Evolutionary conservation across 1,140 invertebrate genomes (phyloP).

Genomic region (Melanaphis sacchari): DNA sequence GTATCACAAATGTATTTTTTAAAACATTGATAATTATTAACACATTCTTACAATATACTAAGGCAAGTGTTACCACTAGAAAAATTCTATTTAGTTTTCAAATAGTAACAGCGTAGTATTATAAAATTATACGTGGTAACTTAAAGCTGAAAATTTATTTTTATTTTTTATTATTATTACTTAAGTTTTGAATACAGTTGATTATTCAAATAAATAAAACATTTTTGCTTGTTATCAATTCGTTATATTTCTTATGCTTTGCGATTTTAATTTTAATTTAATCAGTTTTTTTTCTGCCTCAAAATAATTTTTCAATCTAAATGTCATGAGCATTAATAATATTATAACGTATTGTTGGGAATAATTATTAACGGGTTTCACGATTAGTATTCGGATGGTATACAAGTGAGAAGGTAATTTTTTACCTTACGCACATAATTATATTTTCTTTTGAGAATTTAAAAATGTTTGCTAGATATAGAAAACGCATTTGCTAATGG

Average conservation of each 20-base stretch:
- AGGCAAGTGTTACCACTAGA: too few relatives aligned
- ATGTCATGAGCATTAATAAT: neutral
- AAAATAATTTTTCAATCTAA: constrained; percentile 5
- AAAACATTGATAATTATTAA: too few relatives aligned
- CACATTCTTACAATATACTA: too few relatives aligned
- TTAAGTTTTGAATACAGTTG: neutral
- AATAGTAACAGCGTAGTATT: neutral
- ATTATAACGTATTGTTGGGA: neutral
- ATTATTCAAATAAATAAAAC: neutral
- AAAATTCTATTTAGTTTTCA: neutral
- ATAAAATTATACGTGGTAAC: neutral
- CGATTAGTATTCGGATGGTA: neutral
- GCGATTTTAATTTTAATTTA: neutral
- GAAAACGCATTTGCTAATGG: neutral
- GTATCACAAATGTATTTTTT: too few relatives aligned
- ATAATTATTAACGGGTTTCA: neutral
- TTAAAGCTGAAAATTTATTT: neutral
- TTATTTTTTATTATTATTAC: neutral
- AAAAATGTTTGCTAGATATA: neutral
- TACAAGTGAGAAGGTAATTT: neutral
- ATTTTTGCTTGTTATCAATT: neutral
- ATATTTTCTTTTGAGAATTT: neutral
- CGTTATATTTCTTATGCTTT: neutral
- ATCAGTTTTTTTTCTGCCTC: neutral
- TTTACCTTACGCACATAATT: neutral